Evolutionary conservation across 2,797 vertebrate species (phyloP).

Genomic region (Mormyrus proboscirostris): DNA sequence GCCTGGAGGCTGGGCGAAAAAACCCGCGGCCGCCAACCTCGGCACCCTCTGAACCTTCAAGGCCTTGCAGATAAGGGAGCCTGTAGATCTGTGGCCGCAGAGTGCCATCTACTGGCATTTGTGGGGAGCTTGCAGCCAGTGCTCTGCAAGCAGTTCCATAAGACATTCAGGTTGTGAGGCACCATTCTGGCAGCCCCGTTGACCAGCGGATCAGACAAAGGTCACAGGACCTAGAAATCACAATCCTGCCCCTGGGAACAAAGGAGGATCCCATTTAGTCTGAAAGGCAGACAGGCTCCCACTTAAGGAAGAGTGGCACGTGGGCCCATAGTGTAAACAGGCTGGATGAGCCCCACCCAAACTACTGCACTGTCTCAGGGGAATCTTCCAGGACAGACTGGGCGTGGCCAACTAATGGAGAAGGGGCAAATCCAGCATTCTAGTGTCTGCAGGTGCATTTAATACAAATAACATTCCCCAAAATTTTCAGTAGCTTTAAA

Average conservation of each 20-base stretch:
- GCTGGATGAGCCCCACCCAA: not conserved
- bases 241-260: not conserved
- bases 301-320: not conserved
- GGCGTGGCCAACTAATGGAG: not conserved
- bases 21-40: not conserved
- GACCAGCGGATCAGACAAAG: not conserved
- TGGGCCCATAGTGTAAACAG: not conserved
- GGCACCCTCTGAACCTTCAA: not conserved
- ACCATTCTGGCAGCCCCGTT: not conserved
- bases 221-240: not conserved
- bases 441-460: not conserved
- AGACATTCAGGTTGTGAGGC: not conserved
- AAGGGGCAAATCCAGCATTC: not conserved
- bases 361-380: not conserved
- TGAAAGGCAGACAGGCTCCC: not conserved
- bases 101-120: slow-evolving; percentile 42
- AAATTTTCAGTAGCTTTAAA: not conserved
- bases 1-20: not conserved
- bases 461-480: not conserved
- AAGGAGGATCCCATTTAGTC: not conserved
- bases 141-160: not conserved
- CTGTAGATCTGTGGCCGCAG: slow-evolving; percentile 17
- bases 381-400: not conserved
- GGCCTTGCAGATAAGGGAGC: not conserved
- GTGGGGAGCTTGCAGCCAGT: not conserved